A percentile compares a stretch with the other conserved stretches of the same genome.
Conservation (phyloP, 2,888 invertebrate genomes). For the Orthonychiurus folsomi region DNA sequence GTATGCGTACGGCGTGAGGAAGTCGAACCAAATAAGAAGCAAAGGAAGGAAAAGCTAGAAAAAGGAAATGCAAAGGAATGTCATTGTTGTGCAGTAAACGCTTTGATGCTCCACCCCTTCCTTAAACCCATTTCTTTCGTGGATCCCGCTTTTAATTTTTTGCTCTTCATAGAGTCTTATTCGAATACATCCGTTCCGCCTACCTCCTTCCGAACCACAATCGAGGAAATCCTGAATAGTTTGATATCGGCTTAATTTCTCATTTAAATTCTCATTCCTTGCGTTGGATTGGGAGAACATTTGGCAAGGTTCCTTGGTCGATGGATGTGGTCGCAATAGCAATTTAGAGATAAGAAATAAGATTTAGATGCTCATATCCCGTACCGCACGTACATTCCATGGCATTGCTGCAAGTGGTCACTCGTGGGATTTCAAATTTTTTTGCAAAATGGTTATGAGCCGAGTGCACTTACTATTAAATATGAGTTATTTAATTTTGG, state of each 20-base stretch:
- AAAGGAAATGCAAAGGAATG: not conserved
- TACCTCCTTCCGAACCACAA: slow-evolving; percentile 36
- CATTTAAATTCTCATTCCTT: slow-evolving; percentile 26
- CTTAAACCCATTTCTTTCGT: not conserved
- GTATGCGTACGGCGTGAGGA: too few species aligned
- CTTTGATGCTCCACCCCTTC: not conserved
- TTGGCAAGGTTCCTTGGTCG: slow-evolving; percentile 35
- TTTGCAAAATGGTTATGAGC: too few species aligned
- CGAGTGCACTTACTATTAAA: too few species aligned
- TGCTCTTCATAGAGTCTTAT: not conserved
- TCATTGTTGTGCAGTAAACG: not conserved
- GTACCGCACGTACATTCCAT: too few species aligned
- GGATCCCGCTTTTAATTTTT: not conserved
- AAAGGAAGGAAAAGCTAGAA: not conserved
- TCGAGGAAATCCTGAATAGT: slow-evolving; percentile 39
- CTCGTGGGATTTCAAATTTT: too few species aligned
- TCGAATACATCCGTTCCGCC: slow-evolving; percentile 18
- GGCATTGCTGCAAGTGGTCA: too few species aligned
- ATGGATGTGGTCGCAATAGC: too few species aligned
- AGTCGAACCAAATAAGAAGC: too few species aligned
- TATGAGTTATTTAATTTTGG: too few species aligned
- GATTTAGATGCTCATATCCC: too few species aligned
- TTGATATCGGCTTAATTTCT: slow-evolving; percentile 39
- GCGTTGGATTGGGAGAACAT: slow-evolving; percentile 29
- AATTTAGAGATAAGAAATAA: too few species aligned